phyloP scores from a whole-genome alignment of 2,113 vertebrate genomes.

The Eidolon helvum region DNA sequence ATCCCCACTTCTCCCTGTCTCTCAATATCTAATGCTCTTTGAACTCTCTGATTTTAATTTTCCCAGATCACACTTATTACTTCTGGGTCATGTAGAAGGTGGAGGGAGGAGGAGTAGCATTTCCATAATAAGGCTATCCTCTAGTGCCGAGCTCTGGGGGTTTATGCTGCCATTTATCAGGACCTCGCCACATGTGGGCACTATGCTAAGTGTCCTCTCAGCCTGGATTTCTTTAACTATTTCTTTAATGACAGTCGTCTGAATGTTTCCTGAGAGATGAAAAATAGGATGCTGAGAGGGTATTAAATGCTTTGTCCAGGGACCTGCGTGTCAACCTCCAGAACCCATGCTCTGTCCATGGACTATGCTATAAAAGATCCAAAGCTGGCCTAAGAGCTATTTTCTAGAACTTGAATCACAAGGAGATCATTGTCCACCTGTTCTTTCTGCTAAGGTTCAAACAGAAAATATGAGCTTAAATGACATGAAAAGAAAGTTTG shows the following conservation, averaged over 20 bases:
- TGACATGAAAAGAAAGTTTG: background rate
- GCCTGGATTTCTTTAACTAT: background rate
- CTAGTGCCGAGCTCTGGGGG: accelerated
- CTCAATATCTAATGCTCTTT: background rate
- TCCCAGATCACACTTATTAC: background rate
- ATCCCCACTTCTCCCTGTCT: background rate
- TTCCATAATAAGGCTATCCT: background rate
- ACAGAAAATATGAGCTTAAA: background rate
- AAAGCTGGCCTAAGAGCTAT: background rate
- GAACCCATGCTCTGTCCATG: background rate
- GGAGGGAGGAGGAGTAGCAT: background rate
- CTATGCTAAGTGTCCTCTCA: background rate
- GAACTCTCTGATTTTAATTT: background rate
- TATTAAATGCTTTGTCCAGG: background rate
- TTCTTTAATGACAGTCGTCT: background rate
- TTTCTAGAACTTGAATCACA: constrained; percentile 8
- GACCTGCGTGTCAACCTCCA: background rate
- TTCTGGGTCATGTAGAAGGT: background rate
- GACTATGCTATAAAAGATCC: background rate
- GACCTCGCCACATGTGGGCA: background rate
- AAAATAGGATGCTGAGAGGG: background rate
- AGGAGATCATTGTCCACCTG: background rate
- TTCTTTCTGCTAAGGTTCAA: background rate
- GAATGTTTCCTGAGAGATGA: background rate
- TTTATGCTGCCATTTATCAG: background rate